Base-by-base conservation (phyloP, 1,140 invertebrate genomes). In the Aphidius ervi region DNA sequence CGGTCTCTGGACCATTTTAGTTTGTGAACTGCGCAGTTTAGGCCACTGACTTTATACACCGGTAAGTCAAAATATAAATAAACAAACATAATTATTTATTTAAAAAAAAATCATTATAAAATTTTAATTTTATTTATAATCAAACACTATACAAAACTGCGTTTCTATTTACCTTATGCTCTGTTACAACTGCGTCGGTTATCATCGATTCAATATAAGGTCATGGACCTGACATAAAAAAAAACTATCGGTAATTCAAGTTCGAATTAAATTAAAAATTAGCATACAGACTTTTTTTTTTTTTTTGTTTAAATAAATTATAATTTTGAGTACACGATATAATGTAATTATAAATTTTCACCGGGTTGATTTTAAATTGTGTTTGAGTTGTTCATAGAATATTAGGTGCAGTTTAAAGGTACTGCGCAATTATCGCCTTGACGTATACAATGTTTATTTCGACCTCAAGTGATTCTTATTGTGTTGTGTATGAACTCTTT, bases 1-100 rank as follows among this genome's bases (percentile, higher is more conserved):
- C 67, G 70, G 70, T 70, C 66, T 71, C 73, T 75, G 75, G 66
- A 53, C 59, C 63, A 57, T 67, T 67, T 66, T 68, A 66, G 64
- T 66, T 63, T 54, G 72, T 70, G 68, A 76, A 77, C 74, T 77
- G 75, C 75, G 75, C 75, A 76, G 72, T 77, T 77, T 69, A 68
- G 66, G 63, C 63, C 65, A 64, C 65, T 64, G 60, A 72, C 69
- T 67, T 65, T 68, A 63, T 62, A 66, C 60, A 73, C 69, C 75
- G 74, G 75, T 77, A 62, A 76, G 75, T 75, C 70, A 69, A 68
- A 41, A 63, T 54, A 47, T 46, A 16, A 20, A 39, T 42, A 16
- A 39, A 45, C 39, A 31, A 3, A 31, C 4, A 31, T 31, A 31
- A 31, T 31, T 31, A 31, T 31, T 31, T 4, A 31, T 31, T 31